phyloP scores from a whole-genome alignment of 35 echinoderm and acorn worm species.

The Lytechinus variegatus region DNA sequence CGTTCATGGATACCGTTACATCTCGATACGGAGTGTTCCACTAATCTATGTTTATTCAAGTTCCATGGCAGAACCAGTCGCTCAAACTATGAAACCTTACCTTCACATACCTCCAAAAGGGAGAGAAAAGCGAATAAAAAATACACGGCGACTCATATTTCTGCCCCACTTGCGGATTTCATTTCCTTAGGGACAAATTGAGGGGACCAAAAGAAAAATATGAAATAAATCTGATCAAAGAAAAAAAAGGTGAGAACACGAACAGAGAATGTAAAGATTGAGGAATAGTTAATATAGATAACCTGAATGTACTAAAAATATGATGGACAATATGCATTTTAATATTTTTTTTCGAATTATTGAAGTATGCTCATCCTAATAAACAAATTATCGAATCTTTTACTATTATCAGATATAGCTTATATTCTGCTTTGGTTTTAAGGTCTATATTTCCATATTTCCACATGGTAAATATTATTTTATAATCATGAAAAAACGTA shows the following conservation, averaged over 20 bases:
- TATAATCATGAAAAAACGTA: too few relatives aligned
- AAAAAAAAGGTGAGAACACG: neutral
- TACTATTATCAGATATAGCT: too few relatives aligned
- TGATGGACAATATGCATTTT: too few relatives aligned
- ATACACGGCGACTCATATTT: neutral
- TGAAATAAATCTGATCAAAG: neutral
- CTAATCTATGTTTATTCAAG: neutral
- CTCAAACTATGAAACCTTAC: slow-evolving; percentile 2
- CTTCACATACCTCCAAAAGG: neutral
- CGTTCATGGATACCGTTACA: neutral
- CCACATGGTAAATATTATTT: too few relatives aligned
- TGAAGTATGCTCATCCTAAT: too few relatives aligned
- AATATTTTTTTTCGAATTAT: too few relatives aligned
- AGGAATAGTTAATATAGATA: neutral
- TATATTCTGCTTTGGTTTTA: too few relatives aligned
- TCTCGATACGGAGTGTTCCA: neutral
- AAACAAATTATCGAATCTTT: too few relatives aligned
- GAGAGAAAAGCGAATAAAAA: neutral
- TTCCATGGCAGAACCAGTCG: neutral
- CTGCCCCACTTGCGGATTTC: neutral
- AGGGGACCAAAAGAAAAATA: neutral
- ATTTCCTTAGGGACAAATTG: neutral
- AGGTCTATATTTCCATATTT: too few relatives aligned
- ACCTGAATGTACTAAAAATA: neutral
- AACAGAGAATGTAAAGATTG: neutral